A percentile compares a stretch with the other conserved stretches of the same genome.
These are phyloP conservation scores for Myotis findleyi DNA, from an alignment of 2,797 vertebrate species.

Conservation along the genomic window DNA sequence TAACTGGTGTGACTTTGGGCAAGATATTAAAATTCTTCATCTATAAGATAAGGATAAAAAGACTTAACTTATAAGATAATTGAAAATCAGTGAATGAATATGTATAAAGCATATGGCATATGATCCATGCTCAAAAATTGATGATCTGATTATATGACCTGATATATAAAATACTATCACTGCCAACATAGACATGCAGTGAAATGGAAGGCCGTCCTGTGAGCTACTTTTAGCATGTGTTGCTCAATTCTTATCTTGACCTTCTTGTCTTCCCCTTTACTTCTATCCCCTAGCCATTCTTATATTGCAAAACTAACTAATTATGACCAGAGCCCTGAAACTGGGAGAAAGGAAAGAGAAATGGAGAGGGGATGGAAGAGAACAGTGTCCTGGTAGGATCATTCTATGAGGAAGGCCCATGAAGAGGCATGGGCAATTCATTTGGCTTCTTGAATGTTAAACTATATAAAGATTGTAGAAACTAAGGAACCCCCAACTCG, in stretches of 20 bases:
- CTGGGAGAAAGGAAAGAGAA: neutral
- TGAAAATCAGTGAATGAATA: constrained; percentile 13
- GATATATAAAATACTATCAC: neutral
- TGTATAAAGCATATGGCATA: neutral
- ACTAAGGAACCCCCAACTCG: neutral
- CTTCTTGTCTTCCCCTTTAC: neutral
- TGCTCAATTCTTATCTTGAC: neutral
- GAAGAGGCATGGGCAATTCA: neutral
- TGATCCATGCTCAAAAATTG: neutral
- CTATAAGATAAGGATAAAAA: neutral
- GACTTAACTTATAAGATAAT: neutral
- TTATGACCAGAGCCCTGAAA: neutral
- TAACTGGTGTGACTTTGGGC: neutral
- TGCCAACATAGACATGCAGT: neutral
- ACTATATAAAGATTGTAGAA: constrained; percentile 5
- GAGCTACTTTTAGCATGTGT: neutral
- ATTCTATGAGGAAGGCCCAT: neutral
- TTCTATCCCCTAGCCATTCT: neutral
- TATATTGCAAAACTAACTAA: constrained; percentile 20
- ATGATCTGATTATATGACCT: neutral
- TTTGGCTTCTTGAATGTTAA: constrained; percentile 39
- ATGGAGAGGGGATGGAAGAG: neutral
- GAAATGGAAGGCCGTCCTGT: neutral
- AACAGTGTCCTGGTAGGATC: neutral
- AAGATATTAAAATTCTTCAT: neutral